A percentile compares a stretch with the other conserved stretches of the same genome.
These are phyloP conservation scores for Sminthurinus signatus DNA, from an alignment of 1,140 invertebrate genomes.

Conservation along the genomic window DNA sequence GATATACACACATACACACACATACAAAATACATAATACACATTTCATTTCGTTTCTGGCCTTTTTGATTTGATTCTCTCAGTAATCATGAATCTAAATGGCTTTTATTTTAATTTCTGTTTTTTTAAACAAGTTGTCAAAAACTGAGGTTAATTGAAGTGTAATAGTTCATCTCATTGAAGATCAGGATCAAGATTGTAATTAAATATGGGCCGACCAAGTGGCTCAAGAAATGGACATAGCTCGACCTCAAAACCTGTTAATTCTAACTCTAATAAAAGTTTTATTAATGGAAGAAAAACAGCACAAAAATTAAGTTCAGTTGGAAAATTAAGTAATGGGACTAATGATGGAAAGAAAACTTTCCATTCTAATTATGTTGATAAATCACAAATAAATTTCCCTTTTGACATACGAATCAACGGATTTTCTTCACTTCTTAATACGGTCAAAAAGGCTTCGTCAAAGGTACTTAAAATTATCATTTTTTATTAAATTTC, in stretches of 20 bases:
- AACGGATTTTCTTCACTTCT: constrained; percentile 26
- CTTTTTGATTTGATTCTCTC: no score
- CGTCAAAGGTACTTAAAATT: constrained; percentile 15
- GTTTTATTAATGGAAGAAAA: background rate
- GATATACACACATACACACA: no score
- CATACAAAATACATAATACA: no score
- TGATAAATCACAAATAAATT: constrained; percentile 24
- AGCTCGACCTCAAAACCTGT: background rate
- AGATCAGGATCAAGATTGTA: no score
- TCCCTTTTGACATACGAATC: constrained; percentile 28
- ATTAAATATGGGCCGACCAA: background rate
- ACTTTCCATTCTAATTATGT: background rate
- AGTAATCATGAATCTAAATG: no score
- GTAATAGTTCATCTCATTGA: no score
- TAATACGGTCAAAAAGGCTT: constrained; percentile 26
- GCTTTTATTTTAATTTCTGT: no score
- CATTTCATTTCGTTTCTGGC: no score
- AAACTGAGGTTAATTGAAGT: no score
- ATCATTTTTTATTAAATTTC: background rate
- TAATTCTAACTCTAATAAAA: background rate
- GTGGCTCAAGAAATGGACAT: constrained; percentile 4
- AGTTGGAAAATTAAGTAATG: background rate
- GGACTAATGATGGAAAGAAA: background rate
- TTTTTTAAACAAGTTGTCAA: no score
- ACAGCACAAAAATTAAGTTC: background rate